Percentiles rank a stretch among this genome's conserved stretches.
phyloP scores from a whole-genome alignment of 2,113 vertebrate genomes.

The Athene cunicularia region DNA sequence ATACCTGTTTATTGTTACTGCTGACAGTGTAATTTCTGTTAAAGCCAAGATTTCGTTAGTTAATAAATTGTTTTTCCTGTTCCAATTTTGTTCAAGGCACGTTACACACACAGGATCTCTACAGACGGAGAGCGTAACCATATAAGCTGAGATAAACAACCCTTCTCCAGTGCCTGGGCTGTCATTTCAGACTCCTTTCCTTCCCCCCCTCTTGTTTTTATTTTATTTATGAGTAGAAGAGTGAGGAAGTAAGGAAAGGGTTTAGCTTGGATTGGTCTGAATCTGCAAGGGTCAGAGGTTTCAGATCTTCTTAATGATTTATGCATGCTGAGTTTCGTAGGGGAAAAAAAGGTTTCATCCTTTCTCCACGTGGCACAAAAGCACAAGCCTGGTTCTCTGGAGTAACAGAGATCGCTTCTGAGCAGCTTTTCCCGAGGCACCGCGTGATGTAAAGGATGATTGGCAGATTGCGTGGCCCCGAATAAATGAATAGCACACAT shows the following conservation, averaged over 20 bases:
- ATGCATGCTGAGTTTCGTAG: not conserved
- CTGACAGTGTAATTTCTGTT: not conserved
- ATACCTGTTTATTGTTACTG: not conserved
- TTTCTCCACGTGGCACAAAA: slow-evolving; percentile 27
- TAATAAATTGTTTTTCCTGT: not conserved
- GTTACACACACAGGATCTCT: not conserved
- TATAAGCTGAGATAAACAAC: not conserved
- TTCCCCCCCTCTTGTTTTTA: not conserved
- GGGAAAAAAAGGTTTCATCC: not conserved
- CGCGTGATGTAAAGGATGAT: slow-evolving; percentile 50
- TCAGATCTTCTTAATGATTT: slow-evolving; percentile 12
- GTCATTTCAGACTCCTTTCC: not conserved
- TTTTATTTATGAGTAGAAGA: not conserved
- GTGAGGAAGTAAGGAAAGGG: not conserved
- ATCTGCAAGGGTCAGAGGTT: not conserved
- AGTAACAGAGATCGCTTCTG: slow-evolving; percentile 59
- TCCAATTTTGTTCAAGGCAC: not conserved
- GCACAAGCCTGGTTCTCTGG: slow-evolving; percentile 15
- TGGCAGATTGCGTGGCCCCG: slow-evolving; percentile 53
- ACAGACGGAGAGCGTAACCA: not conserved
- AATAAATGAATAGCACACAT: slow-evolving; percentile 31
- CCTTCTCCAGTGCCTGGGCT: not conserved
- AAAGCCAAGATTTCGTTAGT: not conserved
- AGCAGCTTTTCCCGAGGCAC: slow-evolving; percentile 56
- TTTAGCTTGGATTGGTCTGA: not conserved